Conservation (phyloP, 92 coral and sea anemone species). For the Scolanthus callimorphus region DNA sequence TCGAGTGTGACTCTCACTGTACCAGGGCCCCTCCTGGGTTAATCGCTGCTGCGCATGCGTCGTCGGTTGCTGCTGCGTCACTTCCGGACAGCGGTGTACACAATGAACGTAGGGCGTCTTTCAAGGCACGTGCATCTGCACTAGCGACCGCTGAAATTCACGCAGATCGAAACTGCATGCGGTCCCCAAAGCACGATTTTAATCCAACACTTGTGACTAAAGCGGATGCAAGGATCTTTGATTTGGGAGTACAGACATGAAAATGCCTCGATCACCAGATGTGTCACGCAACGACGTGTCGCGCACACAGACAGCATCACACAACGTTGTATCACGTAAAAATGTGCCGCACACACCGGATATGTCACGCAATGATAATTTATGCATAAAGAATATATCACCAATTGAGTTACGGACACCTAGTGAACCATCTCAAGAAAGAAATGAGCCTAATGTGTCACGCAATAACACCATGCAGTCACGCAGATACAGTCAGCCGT, state of each 20-base stretch:
- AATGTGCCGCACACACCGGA: too few species aligned
- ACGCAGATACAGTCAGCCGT: constrained; percentile 38
- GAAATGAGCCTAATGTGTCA: constrained; percentile 19
- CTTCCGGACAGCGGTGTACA: constrained; percentile 13
- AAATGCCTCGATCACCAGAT: too few species aligned
- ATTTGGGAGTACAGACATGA: too few species aligned
- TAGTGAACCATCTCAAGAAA: too few species aligned
- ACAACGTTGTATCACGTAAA: too few species aligned
- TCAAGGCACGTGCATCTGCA: constrained; percentile 15
- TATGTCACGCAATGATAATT: too few species aligned
- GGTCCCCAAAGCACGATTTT: constrained; percentile 13
- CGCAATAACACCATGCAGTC: background rate
- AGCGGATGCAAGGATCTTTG: constrained; percentile 3
- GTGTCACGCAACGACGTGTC: too few species aligned
- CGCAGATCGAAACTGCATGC: background rate
- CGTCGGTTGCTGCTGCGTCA: constrained; percentile 20
- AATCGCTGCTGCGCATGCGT: constrained; percentile 37
- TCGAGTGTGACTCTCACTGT: constrained; percentile 53
- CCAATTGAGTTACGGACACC: too few species aligned
- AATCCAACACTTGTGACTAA: constrained; percentile 9
- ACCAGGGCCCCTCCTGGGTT: constrained; percentile 32
- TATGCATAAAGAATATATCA: too few species aligned
- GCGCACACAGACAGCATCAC: too few species aligned
- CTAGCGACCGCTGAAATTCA: constrained; percentile 21
- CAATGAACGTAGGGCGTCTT: constrained; percentile 1